These are phyloP conservation scores for Haemorhous mexicanus DNA, from an alignment of 2,113 vertebrate genomes.

Conservation along the genomic window DNA sequence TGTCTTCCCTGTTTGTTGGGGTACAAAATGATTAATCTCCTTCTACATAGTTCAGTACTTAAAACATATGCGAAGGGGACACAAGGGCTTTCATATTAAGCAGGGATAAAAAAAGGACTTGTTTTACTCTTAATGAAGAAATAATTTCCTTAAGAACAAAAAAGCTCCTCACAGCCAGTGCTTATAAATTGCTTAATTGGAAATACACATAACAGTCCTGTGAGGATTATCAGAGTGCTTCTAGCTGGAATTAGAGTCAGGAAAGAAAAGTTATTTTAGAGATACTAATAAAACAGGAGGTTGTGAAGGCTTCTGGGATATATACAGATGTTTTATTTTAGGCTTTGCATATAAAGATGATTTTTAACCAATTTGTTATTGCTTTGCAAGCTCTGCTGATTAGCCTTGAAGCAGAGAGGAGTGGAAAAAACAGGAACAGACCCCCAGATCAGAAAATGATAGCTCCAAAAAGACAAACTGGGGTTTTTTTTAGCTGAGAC, in stretches of 20 bases:
- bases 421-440: neutral
- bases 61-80: constrained; percentile 16
- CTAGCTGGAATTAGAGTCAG: constrained; percentile 58
- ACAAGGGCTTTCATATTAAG: constrained; percentile 54
- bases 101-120: constrained; percentile 43
- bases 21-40: constrained; percentile 49
- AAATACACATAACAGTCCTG: constrained; percentile 58
- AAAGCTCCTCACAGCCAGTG: constrained; percentile 49
- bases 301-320: constrained; percentile 41
- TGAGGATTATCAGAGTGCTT: constrained; percentile 53
- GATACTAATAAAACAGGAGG: constrained; percentile 50
- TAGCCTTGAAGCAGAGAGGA: neutral
- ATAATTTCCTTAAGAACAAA: constrained; percentile 65
- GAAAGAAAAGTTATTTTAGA: constrained; percentile 61
- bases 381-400: neutral
- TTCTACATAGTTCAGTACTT: constrained; percentile 53
- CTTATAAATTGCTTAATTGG: constrained; percentile 69
- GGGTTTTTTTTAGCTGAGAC: neutral
- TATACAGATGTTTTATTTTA: constrained; percentile 39
- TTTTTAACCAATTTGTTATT: neutral
- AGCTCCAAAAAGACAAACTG: neutral
- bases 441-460: neutral
- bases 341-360: constrained; percentile 26
- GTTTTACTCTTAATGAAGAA: constrained; percentile 61
- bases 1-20: neutral